Evolutionary conservation across 2,113 vertebrate species (phyloP), one percentile per base, ranked within the genome.

Genomic region (Tauraco erythrolophus): DNA sequence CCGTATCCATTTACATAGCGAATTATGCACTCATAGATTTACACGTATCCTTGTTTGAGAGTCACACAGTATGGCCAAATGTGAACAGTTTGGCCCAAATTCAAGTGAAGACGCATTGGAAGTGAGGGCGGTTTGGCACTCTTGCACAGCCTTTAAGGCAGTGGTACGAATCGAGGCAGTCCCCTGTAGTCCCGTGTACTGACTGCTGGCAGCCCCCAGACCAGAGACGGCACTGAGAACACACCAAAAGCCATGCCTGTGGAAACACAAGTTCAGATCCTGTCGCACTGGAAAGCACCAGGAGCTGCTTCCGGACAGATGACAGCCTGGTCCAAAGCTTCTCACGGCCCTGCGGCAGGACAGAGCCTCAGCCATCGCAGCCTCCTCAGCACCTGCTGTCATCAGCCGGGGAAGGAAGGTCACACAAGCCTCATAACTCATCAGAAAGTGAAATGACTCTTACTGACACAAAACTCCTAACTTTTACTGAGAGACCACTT

Each of bases 321-420:
- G 35, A 56, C 0, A 2, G 39, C 57, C 50, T 1, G 14, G 6
- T 15, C 4, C 2, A 1, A 31, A 31, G 43, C 31, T 75, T 62
- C 57, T 71, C 68, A 37, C 0, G 4, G 56, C 25, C 17, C 9
- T 39, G 39, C 1, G 2, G 17, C 16, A 21, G 62, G 56, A 71
- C 35, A 22, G 23, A 41, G 18, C 33, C n/a, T 51, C 23, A 19
- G 70, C 30, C 7, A 4, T 3, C 0, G 0, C 1, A 2, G 37
- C 3, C 7, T 14, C 10, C 74, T 60, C 81, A 82, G 58, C 33
- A 88, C 8, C 16, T 56, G 16, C 39, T 18, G 27, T 43, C 33
- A 27, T 43, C 46, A 79, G 21, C 39, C 35, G 18, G 13, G 28
- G 16, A 57, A 56, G 23, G 56, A 78, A 89, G 37, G 46, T 19